Conservation (phyloP, 1,140 invertebrate genomes). For the Drosophila baimaii region DNA sequence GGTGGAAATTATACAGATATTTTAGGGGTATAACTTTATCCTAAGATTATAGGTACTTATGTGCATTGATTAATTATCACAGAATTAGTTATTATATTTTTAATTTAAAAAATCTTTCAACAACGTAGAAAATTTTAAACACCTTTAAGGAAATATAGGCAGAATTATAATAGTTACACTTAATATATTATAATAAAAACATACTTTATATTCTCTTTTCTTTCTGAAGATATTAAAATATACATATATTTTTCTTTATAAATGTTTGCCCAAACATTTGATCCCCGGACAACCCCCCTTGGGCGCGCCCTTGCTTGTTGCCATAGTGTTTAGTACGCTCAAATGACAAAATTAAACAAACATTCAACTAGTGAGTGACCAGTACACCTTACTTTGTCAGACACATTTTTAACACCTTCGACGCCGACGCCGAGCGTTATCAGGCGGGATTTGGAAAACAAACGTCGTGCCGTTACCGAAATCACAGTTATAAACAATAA, state of each 20-base stretch:
- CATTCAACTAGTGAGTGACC: constrained; percentile 3
- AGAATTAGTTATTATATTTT: too few relatives aligned
- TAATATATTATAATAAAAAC: too few relatives aligned
- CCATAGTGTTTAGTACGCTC: not conserved
- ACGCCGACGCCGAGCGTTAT: not conserved
- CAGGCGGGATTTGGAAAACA: constrained; percentile 2
- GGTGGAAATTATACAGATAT: too few relatives aligned
- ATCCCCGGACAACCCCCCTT: not conserved
- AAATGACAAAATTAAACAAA: not conserved
- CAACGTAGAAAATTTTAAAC: too few relatives aligned
- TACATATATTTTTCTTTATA: not conserved
- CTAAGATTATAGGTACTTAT: too few relatives aligned
- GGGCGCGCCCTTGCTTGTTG: constrained; percentile 7
- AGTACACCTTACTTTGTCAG: not conserved
- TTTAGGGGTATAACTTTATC: too few relatives aligned
- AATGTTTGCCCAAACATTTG: constrained; percentile 1
- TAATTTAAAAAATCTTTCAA: too few relatives aligned
- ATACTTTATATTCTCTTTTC: too few relatives aligned
- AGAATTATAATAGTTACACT: too few relatives aligned
- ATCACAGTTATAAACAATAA: constrained; percentile 31
- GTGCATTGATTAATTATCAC: too few relatives aligned
- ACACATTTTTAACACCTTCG: not conserved
- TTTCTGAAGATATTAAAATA: too few relatives aligned
- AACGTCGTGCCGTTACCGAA: not conserved
- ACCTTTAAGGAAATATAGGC: too few relatives aligned